phyloP scores from a whole-genome alignment of 2,797 vertebrate genomes.

The Micromesistius poutassou region DNA sequence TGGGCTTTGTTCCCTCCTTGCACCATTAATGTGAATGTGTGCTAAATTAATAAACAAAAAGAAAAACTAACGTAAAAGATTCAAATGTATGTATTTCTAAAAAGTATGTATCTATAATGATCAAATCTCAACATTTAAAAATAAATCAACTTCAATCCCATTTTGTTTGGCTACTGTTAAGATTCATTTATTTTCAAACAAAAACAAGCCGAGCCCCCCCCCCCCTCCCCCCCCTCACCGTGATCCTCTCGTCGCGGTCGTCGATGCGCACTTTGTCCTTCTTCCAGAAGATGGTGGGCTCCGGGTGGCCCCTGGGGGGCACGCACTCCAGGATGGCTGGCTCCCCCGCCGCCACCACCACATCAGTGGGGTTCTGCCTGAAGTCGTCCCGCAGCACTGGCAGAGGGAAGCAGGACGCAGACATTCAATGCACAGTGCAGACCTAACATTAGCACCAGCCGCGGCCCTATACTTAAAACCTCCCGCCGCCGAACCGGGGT shows the following conservation, averaged over 20 bases:
- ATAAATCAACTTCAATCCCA: no score
- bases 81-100: no score
- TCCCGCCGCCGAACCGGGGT: background rate
- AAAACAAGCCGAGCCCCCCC: background rate
- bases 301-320: slow-evolving; percentile 93
- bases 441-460: background rate
- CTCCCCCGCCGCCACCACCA: slow-evolving; percentile 94
- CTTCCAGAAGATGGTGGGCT: slow-evolving; percentile 98
- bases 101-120: no score
- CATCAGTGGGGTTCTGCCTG: slow-evolving; percentile 94
- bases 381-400: slow-evolving; percentile 96
- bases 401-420: background rate
- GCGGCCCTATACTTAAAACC: background rate
- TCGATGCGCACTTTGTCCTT: slow-evolving; percentile 96
- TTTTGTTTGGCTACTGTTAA: no score
- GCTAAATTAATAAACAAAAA: no score
- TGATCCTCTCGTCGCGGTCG: slow-evolving; percentile 92
- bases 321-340: slow-evolving; percentile 96
- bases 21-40: no score
- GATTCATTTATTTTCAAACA: background rate
- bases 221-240: no score
- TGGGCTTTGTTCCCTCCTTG: no score
- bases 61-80: no score
- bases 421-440: background rate
- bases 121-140: no score